Evolutionary conservation across 2,797 vertebrate genomes (phyloP).

Genomic region (Leuciscus waleckii): DNA sequence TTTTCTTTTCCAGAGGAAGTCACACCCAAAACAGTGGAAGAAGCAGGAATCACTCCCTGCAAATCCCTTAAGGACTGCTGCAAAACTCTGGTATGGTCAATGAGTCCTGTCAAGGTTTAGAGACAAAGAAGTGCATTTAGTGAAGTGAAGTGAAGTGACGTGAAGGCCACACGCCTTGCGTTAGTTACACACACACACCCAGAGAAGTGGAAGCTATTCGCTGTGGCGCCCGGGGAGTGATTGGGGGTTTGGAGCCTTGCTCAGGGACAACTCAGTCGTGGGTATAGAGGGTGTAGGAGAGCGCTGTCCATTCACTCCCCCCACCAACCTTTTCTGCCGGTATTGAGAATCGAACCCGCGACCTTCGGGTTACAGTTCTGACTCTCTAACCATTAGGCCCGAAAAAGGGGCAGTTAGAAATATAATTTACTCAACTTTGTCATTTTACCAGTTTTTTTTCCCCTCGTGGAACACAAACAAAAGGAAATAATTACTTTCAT

Average conservation of each 20-base stretch:
- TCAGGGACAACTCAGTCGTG: not conserved
- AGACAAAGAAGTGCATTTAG: not conserved
- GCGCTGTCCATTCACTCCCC: no score
- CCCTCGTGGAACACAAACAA: not conserved
- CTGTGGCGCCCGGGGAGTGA: not conserved
- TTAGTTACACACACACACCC: not conserved
- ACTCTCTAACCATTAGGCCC: not conserved
- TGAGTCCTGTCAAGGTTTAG: not conserved
- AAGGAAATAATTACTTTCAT: not conserved
- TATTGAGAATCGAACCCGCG: not conserved
- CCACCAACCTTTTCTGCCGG: not conserved
- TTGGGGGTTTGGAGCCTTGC: not conserved
- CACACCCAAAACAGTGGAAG: slow-evolving; percentile 54
- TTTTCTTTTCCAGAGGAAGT: slow-evolving; percentile 63
- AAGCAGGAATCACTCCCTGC: slow-evolving; percentile 45
- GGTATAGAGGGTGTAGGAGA: no score
- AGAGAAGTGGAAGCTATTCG: fast-evolving
- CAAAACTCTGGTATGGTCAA: slow-evolving; percentile 73
- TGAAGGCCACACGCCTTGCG: no score
- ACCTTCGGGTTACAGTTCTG: not conserved
- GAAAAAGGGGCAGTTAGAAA: not conserved
- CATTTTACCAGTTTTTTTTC: no score
- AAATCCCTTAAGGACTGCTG: slow-evolving; percentile 57
- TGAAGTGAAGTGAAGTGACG: not conserved
- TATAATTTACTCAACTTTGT: no score